These are phyloP conservation scores for Xyrauchen texanus DNA, from an alignment of 2,113 vertebrate species.

Conservation along the genomic window DNA sequence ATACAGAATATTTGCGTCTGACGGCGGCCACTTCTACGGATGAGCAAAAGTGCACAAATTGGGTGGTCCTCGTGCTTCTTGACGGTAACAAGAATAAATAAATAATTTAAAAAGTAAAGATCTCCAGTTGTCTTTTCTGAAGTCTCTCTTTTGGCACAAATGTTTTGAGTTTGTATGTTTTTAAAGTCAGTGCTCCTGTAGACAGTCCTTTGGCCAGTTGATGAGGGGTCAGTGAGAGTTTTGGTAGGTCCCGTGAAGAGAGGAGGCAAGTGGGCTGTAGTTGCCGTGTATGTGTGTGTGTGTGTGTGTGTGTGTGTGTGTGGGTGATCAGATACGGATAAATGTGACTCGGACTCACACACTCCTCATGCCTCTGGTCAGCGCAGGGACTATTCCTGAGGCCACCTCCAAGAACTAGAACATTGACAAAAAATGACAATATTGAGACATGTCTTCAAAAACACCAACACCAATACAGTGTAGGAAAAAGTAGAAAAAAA, in stretches of 20 bases:
- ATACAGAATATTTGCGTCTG: background rate
- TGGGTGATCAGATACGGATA: slow-evolving; percentile 6
- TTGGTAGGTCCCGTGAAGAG: background rate
- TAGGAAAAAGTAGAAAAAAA: background rate
- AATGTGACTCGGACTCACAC: slow-evolving; percentile 6
- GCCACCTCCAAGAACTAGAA: slow-evolving; percentile 52
- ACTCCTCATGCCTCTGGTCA: background rate
- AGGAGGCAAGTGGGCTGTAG: background rate
- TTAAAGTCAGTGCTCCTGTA: background rate
- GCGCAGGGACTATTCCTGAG: background rate
- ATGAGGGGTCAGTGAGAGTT: slow-evolving; percentile 7
- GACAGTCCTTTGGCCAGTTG: slow-evolving; percentile 19
- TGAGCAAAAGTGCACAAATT: slow-evolving; percentile 40
- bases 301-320: too few species aligned
- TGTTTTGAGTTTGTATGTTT: slow-evolving; percentile 21
- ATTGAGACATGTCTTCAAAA: background rate
- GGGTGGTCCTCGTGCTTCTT: slow-evolving; percentile 47
- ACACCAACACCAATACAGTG: background rate
- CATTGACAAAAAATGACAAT: background rate
- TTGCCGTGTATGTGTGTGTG: background rate
- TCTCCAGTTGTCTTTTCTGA: slow-evolving; percentile 9
- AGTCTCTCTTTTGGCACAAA: slow-evolving; percentile 30
- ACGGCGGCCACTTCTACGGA: slow-evolving; percentile 15
- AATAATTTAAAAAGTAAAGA: slow-evolving; percentile 66
- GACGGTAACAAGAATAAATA: slow-evolving; percentile 69